Conservation (phyloP, 30 jellyfish, hydroid and myxozoan species). For the Aurelia sp. region DNA sequence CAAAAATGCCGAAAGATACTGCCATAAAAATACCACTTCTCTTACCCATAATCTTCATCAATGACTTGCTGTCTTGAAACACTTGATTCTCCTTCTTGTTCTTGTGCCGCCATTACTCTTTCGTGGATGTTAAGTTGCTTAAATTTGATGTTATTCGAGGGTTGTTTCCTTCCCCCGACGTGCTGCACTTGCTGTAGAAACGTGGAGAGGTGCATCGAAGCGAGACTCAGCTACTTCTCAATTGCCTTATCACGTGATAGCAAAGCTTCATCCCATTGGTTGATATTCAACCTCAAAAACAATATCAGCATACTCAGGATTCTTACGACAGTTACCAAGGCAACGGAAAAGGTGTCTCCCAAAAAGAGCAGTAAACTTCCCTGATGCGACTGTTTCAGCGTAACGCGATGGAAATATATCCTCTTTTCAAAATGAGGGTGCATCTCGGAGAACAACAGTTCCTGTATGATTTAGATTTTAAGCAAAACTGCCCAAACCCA, state of each 20-base stretch:
- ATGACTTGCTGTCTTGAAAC: not conserved
- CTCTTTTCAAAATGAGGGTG: too few relatives aligned
- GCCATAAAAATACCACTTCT: not conserved
- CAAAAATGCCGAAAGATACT: not conserved
- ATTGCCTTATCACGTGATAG: slow-evolving; percentile 4
- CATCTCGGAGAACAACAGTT: too few relatives aligned
- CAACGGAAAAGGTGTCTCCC: too few relatives aligned
- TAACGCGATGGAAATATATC: too few relatives aligned
- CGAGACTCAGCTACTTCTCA: slow-evolving; percentile 43
- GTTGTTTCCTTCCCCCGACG: not conserved
- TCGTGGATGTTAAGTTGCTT: not conserved
- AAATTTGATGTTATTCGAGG: not conserved
- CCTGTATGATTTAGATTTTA: too few relatives aligned
- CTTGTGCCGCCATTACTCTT: slow-evolving; percentile 33
- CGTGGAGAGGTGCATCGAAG: slow-evolving; percentile 44
- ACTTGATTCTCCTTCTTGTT: not conserved
- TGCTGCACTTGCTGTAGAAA: slow-evolving; percentile 37
- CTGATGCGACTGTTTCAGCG: too few relatives aligned
- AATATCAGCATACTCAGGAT: too few relatives aligned
- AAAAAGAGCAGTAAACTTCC: too few relatives aligned
- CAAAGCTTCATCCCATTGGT: not conserved
- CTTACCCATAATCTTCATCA: slow-evolving; percentile 68
- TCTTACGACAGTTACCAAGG: too few relatives aligned
- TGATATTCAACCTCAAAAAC: not conserved
- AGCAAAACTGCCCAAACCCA: too few relatives aligned